Conservation (phyloP, 2,113 vertebrate species). For the Hydrolagus affinis region DNA sequence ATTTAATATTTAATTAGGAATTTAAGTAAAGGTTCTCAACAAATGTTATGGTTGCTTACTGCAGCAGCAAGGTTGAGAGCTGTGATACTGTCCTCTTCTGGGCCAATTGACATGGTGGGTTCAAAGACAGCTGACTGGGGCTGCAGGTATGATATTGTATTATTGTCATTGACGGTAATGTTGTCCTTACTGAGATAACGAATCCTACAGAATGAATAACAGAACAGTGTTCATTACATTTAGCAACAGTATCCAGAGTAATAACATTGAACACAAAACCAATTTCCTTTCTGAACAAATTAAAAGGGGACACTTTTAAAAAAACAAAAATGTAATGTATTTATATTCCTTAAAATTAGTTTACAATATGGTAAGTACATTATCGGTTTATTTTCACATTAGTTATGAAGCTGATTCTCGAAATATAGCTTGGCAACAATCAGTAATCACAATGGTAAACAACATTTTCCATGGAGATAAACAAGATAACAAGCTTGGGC, state of each 20-base stretch:
- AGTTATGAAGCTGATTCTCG: too few relatives aligned
- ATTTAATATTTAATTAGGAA: background rate
- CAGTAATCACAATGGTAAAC: too few relatives aligned
- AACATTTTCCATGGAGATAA: too few relatives aligned
- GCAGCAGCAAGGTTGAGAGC: constrained; percentile 76
- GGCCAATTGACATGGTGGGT: constrained; percentile 65
- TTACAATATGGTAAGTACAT: too few relatives aligned
- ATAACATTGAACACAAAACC: too few relatives aligned
- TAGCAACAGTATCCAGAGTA: too few relatives aligned
- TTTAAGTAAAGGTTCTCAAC: background rate
- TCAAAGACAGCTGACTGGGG: constrained; percentile 66
- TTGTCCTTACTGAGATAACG: constrained; percentile 73
- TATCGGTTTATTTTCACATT: too few relatives aligned
- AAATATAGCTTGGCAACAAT: too few relatives aligned
- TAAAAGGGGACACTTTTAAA: too few relatives aligned
- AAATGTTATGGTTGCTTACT: constrained; percentile 58
- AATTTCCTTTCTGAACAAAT: background rate
- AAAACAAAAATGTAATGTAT: background rate
- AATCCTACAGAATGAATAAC: constrained; percentile 53
- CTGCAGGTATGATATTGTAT: constrained; percentile 65
- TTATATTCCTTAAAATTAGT: too few relatives aligned
- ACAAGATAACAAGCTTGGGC: too few relatives aligned
- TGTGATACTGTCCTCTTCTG: constrained; percentile 68
- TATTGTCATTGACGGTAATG: constrained; percentile 50
- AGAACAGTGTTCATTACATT: background rate